These are phyloP conservation scores for Allacma fusca DNA, from an alignment of 2,888 invertebrate genomes.

Conservation along the genomic window DNA sequence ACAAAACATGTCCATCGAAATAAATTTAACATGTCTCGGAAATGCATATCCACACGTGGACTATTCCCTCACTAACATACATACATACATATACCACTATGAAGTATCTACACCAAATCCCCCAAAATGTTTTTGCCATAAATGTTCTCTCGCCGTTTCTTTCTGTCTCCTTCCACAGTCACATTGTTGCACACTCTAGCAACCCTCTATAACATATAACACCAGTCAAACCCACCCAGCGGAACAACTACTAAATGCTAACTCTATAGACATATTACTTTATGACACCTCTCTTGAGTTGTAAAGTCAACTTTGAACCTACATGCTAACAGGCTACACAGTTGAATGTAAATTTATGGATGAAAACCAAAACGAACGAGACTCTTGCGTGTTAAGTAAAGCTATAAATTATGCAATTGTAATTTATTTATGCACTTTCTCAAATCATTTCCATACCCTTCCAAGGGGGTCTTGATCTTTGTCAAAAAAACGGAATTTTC, in stretches of 20 bases:
- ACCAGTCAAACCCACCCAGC: background rate
- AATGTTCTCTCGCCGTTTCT: no score
- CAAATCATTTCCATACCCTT: constrained; percentile 18
- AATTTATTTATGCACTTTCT: constrained; percentile 1
- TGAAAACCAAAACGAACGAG: constrained; percentile 20
- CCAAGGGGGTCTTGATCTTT: constrained; percentile 1
- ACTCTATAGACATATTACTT: constrained; percentile 17
- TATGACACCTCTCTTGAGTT: constrained; percentile 18
- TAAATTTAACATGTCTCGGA: background rate
- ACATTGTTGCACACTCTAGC: background rate
- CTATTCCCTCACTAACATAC: background rate
- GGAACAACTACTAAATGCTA: background rate
- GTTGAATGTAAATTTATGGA: constrained; percentile 8
- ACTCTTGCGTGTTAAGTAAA: constrained; percentile 19
- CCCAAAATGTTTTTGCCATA: constrained; percentile 4
- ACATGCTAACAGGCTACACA: constrained; percentile 21
- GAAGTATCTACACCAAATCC: background rate
- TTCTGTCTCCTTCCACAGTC: background rate
- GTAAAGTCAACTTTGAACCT: constrained; percentile 24
- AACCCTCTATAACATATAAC: background rate
- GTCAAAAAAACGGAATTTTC: background rate
- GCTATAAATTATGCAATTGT: constrained; percentile 27
- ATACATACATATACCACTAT: background rate
- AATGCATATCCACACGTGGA: background rate
- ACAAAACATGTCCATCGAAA: constrained; percentile 4